Evolutionary conservation across 1,140 invertebrate species (phyloP).

Genomic region (Euwallacea fornicatus): DNA sequence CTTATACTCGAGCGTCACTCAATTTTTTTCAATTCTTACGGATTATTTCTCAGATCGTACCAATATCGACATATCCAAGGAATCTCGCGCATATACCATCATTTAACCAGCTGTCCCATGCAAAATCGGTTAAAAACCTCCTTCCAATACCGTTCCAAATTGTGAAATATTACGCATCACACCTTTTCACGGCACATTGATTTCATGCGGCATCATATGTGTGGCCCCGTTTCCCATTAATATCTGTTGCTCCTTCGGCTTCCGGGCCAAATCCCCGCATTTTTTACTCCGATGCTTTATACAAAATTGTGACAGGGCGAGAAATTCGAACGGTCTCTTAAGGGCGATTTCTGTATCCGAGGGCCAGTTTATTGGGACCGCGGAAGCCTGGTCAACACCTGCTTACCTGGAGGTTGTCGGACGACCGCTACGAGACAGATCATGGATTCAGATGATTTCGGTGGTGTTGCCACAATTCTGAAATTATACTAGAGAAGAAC

Average conservation of each 20-base stretch:
- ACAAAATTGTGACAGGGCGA: constrained; percentile 26
- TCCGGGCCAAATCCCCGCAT: constrained; percentile 25
- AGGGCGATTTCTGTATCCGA: constrained; percentile 18
- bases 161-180: no score
- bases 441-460: no score
- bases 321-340: constrained; percentile 22
- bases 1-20: no score
- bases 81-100: no score
- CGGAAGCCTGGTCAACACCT: constrained; percentile 13
- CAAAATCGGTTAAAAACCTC: no score
- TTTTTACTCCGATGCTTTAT: constrained; percentile 23
- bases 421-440: constrained; percentile 11
- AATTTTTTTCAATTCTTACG: no score
- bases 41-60: no score
- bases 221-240: constrained; percentile 14
- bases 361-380: constrained; percentile 19
- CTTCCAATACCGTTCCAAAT: no score
- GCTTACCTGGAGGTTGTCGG: constrained; percentile 17
- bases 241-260: constrained; percentile 23
- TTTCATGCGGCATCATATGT: constrained; percentile 17
- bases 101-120: no score
- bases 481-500: no score
- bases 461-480: no score
- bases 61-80: no score
- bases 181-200: background rate